Evolutionary conservation across 2,888 invertebrate species (phyloP).

Genomic region (Eilema depressum): DNA sequence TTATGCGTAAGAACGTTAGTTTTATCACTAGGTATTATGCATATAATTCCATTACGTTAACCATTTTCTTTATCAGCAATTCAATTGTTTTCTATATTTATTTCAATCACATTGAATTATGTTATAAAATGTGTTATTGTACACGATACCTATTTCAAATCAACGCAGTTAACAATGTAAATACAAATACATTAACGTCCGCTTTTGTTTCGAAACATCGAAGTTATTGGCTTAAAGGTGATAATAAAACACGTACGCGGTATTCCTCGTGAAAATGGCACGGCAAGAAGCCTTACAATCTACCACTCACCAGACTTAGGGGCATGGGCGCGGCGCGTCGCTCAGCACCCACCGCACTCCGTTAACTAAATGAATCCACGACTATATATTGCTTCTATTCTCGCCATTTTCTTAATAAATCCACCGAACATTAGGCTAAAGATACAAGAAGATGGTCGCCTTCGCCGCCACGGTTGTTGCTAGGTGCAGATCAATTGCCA

Average conservation of each 20-base stretch:
- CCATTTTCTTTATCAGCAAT: background rate
- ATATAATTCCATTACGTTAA: background rate
- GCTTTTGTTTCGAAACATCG: constrained; percentile 49
- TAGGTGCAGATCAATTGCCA: constrained; percentile 78
- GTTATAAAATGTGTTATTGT: background rate
- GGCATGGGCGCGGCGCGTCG: constrained; percentile 85
- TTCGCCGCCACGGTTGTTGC: constrained; percentile 76
- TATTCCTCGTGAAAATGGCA: constrained; percentile 75
- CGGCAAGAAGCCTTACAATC: constrained; percentile 82
- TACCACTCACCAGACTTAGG: constrained; percentile 84
- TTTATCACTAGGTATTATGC: background rate
- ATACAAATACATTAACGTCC: constrained; percentile 38
- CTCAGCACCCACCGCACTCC: constrained; percentile 74
- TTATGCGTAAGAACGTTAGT: background rate
- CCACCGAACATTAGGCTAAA: constrained; percentile 72
- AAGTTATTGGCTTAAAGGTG: constrained; percentile 62
- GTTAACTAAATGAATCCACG: constrained; percentile 81
- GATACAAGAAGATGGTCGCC: constrained; percentile 65
- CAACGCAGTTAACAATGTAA: constrained; percentile 23
- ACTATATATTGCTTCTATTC: constrained; percentile 71
- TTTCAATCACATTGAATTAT: background rate
- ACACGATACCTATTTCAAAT: background rate
- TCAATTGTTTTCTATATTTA: background rate
- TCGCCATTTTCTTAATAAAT: constrained; percentile 72
- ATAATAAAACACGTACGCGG: constrained; percentile 59